phyloP scores from a whole-genome alignment of 2,113 vertebrate genomes.

The Alouatta palliata region DNA sequence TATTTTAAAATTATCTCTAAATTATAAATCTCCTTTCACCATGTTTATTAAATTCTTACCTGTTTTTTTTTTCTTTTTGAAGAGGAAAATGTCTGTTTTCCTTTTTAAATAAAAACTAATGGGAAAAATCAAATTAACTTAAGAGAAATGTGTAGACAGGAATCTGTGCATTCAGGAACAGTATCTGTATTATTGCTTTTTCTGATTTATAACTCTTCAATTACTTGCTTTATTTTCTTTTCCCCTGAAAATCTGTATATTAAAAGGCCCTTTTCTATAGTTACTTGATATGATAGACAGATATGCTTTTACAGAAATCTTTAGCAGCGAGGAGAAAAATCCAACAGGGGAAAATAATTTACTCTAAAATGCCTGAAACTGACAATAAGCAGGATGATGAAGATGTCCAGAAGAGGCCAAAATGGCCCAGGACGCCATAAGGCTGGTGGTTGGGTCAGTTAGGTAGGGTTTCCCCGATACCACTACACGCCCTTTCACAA shows the following conservation, averaged over 20 bases:
- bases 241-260: conserved; percentile 3
- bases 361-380: background rate
- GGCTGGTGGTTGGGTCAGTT: background rate
- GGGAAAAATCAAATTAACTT: conserved; percentile 34
- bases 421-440: background rate
- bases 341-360: background rate
- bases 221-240: conserved; percentile 37
- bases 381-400: background rate
- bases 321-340: background rate
- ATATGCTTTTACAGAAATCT: conserved; percentile 11
- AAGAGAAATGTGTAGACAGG: conserved; percentile 38
- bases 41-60: background rate
- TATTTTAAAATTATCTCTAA: conserved; percentile 1
- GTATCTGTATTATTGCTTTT: background rate
- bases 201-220: background rate
- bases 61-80: background rate
- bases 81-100: background rate
- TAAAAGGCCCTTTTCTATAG: conserved; percentile 2
- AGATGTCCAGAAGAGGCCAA: background rate
- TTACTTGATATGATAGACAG: background rate
- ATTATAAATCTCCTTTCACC: background rate
- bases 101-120: conserved; percentile 41
- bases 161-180: background rate
- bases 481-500: background rate
- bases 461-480: background rate